Evolutionary conservation across 2,888 invertebrate genomes (phyloP), one percentile per base, ranked within the genome.

Genomic region (Tryphoninae sp.): DNA sequence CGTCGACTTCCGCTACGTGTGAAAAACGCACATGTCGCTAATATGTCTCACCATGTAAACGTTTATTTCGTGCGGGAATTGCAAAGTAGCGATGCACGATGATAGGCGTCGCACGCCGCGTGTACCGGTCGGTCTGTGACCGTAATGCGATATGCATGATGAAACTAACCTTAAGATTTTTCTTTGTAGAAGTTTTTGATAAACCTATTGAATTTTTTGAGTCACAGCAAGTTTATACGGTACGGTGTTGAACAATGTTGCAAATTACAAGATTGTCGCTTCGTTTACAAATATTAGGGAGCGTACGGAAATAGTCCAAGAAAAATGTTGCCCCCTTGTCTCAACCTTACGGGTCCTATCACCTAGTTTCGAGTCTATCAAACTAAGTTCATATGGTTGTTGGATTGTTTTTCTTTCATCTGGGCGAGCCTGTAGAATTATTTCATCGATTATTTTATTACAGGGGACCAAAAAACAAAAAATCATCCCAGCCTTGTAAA

Each of bases 401-500:
- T 33, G 6, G 33, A 33, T 33, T 6, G 33, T 3, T 33, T 33
- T 33, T 33, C 0, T 33, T 33, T 33, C 26, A 33, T 4, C 33
- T 33, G 6, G 33, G 33, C 1, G 33, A 33, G 33, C 33, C 33
- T 1, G 6, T 33, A 6, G 6, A 6, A 9, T 62, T 62, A 26
- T 62, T 65, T 65, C 2, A 0, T 45, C 45, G 45, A 9, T 45
- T 45, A 2, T 53, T 40, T 49, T 33, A 8, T 51, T 51, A n/a
- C 19, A 78, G 69, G 53, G 55, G 45, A 7, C 8, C 8, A 3
- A 73, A 49, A 33, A 74, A 13, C n/a, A 69, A 80, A 51, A 19
- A 45, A 8, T 16, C 65, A 9, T 11, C 59, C 9, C 53, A 77
- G 22, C 73, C 58, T 16, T 51, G 68, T 45, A 81, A 81, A 16